Base-by-base conservation (phyloP, 2,113 vertebrate species). In the Muntiacus muntjak region DNA sequence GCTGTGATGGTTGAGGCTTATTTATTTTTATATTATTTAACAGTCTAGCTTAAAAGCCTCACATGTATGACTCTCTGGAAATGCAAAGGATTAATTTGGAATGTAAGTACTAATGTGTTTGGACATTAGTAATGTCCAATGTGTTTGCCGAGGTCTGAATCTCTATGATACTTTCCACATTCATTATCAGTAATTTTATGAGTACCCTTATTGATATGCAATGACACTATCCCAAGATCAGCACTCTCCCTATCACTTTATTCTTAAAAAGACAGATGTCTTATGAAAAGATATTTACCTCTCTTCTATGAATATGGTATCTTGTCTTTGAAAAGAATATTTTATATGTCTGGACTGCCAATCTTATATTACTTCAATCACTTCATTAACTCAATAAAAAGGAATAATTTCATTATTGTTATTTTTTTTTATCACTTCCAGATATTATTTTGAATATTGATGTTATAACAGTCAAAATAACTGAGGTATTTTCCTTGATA, bases 361-460 rank as follows among this genome's bases (percentile, higher is more conserved):
- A 36, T 96, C 95, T 98, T 76, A 23, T 54, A 95, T 92, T 93
- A 92, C 97, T 74, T 81, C 85, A 98, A 97, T 60, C 33, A 95
- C 84, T 96, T 83, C 8, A 89, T 96, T 98, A 97, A 95, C 76
- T 55, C 82, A 97, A 96, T 98, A 97, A 98, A 92, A 95, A 97
- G 96, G 87, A 98, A 81, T 60, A 93, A 97, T 98, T 97, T 89
- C 45, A 95, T 95, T 81, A 85, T 13, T 85, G 62, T 87, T 64
- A 96, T 97, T 97, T 76, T 97, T 76, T 95, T 60, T 97, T 92
- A 98, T 98, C 97, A 98, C 97, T 98, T 98, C 94, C 98, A 98
- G 86, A 97, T 97, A 98, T 94, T 96, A 97, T 67, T 88, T 93
- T 98, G 93, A 98, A 98, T 97, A 98, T 98, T 98, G 95, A 92